These are phyloP conservation scores for Elaphurus davidianus DNA, from an alignment of 2,113 vertebrate genomes.

Conservation along the genomic window DNA sequence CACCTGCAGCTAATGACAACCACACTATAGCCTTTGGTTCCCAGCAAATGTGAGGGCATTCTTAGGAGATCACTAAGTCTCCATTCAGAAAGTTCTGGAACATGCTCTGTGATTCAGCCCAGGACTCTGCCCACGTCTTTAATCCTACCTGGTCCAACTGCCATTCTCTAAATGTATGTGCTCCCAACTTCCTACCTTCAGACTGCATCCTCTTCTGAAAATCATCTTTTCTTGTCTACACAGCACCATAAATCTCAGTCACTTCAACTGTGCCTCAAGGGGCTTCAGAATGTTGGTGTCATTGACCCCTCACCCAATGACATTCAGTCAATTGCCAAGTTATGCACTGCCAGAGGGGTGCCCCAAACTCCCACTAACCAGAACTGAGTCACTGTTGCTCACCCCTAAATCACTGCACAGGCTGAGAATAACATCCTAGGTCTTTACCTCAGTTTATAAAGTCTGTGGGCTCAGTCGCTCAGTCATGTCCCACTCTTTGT, in stretches of 20 bases:
- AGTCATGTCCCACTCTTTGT: background rate
- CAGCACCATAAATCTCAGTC: background rate
- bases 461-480: background rate
- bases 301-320: background rate
- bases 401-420: background rate
- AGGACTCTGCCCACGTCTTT: background rate
- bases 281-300: background rate
- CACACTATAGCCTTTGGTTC: background rate
- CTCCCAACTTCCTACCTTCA: background rate
- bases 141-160: background rate
- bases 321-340: background rate
- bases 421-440: background rate
- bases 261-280: background rate
- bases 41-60: background rate
- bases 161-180: background rate
- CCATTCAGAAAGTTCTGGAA: background rate
- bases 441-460: background rate
- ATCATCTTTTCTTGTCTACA: background rate
- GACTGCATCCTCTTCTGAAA: background rate
- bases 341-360: fast-evolving
- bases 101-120: fast-evolving
- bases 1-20: background rate
- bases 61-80: background rate
- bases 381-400: too few species aligned
- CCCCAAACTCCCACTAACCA: background rate